Conservation (phyloP, 2,113 vertebrate species). For the rat (Rattus norvegicus) region GRCr8 NC_086020.1:34020501-34021000, state of each 20-base stretch:
- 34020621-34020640: conserved; percentile 35
- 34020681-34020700: conserved; percentile 28
- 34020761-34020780: conserved; percentile 39
- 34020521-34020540: conserved; percentile 63
- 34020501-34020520: conserved; percentile 62
- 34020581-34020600: conserved; percentile 23
- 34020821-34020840: neutral
- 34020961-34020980: neutral
- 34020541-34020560: conserved; percentile 48
- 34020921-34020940: neutral
- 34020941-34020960: neutral
- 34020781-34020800: conserved; percentile 1
- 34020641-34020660: conserved; percentile 37
- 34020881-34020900: neutral
- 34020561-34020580: conserved; percentile 47
- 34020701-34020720: conserved; percentile 35
- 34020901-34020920: neutral
- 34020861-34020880: neutral
- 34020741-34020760: conserved; percentile 50
- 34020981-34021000: neutral
- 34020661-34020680: conserved; percentile 47
- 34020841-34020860: neutral
- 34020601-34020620: conserved; percentile 57
- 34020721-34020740: conserved; percentile 45
- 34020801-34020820: neutral